Base-by-base conservation (phyloP, 2,797 vertebrate genomes). In the Graptemys geographica region DNA sequence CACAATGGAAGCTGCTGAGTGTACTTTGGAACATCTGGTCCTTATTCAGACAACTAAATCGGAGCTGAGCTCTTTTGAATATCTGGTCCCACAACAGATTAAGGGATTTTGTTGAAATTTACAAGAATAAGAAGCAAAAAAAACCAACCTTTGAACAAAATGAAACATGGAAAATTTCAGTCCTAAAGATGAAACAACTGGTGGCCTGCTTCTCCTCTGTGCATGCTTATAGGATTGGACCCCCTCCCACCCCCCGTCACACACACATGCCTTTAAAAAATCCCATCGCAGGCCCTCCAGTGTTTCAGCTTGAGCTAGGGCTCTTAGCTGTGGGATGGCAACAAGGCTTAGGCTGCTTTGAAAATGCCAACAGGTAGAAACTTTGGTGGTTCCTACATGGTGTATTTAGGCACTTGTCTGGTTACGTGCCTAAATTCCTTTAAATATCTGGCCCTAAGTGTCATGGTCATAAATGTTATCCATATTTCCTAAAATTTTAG, bases 351-450 rank as follows among this genome's bases (percentile, higher is more conserved):
- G 59, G 62, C 4, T 65, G 33, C 31, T 33, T 33, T 72, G 65
- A 37, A 72, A 72, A 37, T 72, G 65, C n/a, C 65, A 72, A 37
- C n/a, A 21, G 5, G 9, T 9, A 21, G 19, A 19, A 37, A 37
- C n/a, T 72, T 72, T 41, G n/a, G n/a, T 72, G n/a, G 65, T 21
- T 72, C 65, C n/a, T 23, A 72, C n/a, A 72, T 72, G 18, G n/a
- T 72, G n/a, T 41, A 41, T 72, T 23, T 72, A 37, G n/a, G 19
- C 65, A 72, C 86, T 82, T 92, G 33, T 57, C 81, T 95, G 21
- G 18, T 41, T 86, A 79, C 85, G 79, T 90, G 37, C 49, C 83
- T 79, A 83, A 56, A 49, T 96, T 56, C 27, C 23, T 92, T 93
- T 87, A 44, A 86, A 59, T 95, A 79, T 82, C 76, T 33, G 16